Base-by-base conservation (phyloP, 2,888 invertebrate genomes). In the Cyclophora albipunctata region DNA sequence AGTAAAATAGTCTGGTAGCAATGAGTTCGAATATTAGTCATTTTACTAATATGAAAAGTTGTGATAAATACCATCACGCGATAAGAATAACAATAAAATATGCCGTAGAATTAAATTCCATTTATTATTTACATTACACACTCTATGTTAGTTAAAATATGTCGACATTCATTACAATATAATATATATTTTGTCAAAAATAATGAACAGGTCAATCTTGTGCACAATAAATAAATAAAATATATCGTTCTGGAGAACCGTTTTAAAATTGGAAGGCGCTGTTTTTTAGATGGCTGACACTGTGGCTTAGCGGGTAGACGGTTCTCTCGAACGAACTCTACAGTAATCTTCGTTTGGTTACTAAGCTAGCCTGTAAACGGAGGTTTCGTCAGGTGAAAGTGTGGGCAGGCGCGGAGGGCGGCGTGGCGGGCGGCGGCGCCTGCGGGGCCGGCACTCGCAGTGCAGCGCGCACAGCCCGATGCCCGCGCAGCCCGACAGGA, bases 391-490 rank as follows among this genome's bases (percentile, higher is more conserved):
- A 40, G 90, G 90, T 20, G 90, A 81, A 47, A 93, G 89, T 0
- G 89, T 75, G 3, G 90, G 88, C n/a, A 86, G 53, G 54, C 92
- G 90, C 41, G 92, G 91, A 53, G 92, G 92, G 52, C 92, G 87
- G 52, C 91, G 89, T 34, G 93, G 86, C 75, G 93, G 84, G 81
- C 92, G 84, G 72, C 92, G 81, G 73, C 93, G 90, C 62, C 93
- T 90, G 66, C 93, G 90, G 84, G 95, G 81, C 62, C 93, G 91
- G 82, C 95, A 96, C 81, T 96, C 95, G 81, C 96, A 96, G 80
- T 96, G 95, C 91, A 95, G 91, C 53, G 95, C 93, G 82, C 96
- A 96, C 53, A 96, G 90, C 35, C 94, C 95, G 62, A 95, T 93
- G 51, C 95, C 95, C 59, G 96, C 95, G 67, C 95, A 93, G 62